phyloP scores from a whole-genome alignment of 2,797 vertebrate genomes.

The Pampus argenteus region DNA sequence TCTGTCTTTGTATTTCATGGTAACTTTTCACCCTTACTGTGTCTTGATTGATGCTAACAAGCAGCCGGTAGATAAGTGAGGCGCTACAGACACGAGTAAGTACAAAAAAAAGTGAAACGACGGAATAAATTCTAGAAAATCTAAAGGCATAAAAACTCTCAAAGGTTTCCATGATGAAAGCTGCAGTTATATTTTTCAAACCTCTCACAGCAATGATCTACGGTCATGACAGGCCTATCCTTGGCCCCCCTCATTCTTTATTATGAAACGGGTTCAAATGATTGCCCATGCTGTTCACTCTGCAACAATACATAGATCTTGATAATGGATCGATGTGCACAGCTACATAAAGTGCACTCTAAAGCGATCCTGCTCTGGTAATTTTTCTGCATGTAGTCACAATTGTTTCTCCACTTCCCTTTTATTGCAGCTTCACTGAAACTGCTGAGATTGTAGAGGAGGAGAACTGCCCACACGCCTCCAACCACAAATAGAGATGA shows the following conservation, averaged over 20 bases:
- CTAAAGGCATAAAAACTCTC: background rate
- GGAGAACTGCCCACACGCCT: slow-evolving; percentile 6
- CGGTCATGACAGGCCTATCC: slow-evolving; percentile 9
- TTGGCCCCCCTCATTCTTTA: slow-evolving; percentile 19
- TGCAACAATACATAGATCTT: slow-evolving; percentile 10
- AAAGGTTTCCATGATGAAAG: background rate
- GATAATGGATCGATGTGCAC: background rate
- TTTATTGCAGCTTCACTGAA: slow-evolving; percentile 21
- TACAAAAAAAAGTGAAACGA: background rate
- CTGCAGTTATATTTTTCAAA: background rate
- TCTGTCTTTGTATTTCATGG: too few species aligned
- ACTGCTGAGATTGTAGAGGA: background rate
- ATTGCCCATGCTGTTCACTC: background rate
- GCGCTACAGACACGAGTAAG: background rate
- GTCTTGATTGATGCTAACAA: slow-evolving; percentile 3
- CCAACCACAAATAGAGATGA: slow-evolving; percentile 6
- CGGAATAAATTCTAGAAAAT: background rate
- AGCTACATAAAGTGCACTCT: background rate
- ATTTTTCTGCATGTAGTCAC: slow-evolving; percentile 20
- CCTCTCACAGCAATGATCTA: background rate
- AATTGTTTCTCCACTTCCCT: slow-evolving; percentile 10
- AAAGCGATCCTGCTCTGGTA: background rate
- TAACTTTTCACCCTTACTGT: background rate
- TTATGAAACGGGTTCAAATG: slow-evolving; percentile 1
- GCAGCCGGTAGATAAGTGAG: background rate